phyloP scores from a whole-genome alignment of 2,797 vertebrate genomes.

The Aotus griseimembra region DNA sequence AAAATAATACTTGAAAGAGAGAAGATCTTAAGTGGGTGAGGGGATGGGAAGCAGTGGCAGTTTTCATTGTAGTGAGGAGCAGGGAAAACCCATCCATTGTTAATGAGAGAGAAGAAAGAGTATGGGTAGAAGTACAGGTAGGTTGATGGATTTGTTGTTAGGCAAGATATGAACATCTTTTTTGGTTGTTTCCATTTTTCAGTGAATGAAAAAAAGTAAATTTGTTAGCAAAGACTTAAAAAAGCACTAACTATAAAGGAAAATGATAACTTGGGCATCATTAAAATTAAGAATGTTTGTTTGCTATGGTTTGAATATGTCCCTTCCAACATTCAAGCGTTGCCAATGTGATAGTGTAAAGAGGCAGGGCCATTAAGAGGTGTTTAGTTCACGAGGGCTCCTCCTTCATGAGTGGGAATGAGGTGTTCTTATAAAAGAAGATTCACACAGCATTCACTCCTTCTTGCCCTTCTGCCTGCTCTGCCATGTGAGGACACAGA shows the following conservation, averaged over 20 bases:
- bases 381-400: background rate
- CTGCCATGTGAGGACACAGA: background rate
- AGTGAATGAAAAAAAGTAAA: background rate
- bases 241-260: background rate
- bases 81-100: background rate
- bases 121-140: background rate
- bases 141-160: background rate
- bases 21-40: background rate
- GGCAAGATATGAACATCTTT: background rate
- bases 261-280: background rate
- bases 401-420: background rate
- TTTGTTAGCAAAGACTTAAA: slow-evolving; percentile 18
- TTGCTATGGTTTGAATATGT: background rate
- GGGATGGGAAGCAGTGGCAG: background rate
- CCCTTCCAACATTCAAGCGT: background rate
- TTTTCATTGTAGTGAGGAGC: background rate
- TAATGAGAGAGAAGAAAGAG: background rate
- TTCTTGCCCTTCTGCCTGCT: background rate
- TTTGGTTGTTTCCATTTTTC: background rate
- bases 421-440: background rate
- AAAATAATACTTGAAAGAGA: background rate
- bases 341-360: background rate
- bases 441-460: background rate
- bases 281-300: background rate
- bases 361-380: background rate